Evolutionary conservation across 1,140 invertebrate genomes (phyloP), one percentile per base, ranked within the genome.

Genomic region (Araneus ventricosus): DNA sequence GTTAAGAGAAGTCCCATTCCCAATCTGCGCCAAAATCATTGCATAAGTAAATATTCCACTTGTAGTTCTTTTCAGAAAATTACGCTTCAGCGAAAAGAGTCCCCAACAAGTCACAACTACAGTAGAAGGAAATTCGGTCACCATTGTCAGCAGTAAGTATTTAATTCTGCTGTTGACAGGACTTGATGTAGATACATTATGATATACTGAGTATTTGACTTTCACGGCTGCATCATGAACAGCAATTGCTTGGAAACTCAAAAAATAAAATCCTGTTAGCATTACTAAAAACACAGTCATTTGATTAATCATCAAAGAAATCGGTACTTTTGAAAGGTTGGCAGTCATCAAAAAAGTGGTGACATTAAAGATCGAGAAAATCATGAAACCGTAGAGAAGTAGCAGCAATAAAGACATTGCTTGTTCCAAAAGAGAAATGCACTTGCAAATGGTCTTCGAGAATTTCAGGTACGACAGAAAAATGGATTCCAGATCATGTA

Each of bases 21-120:
- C 85, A 24, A 88, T 41, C 87, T 90, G 88, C 1, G 70, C 79
- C 5, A 90, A 30, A 52, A 90, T 24, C 2, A 90, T 10, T 24
- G 63, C 88, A 24, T 90, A 90, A 34, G 88, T 90, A 52, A 90
- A 39, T 70, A 90, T 79, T 22, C 39, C 67, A 34, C 70, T 80
- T 10, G 52, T 30, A 24, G 88, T 80, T 22, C 24, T 80, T n/a
- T 90, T 45, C 4, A 90, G 22, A 24, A 90, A 90, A 59, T 6
- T 90, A 7, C 88, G 67, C 4, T 80, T 90, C 39, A 90, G 20
- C 4, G 39, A 37, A 37, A 90, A 90, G 1, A 90, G 4, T 57
- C 45, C 45, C 41, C 67, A 90, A n/a, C 41, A 41, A 7, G 67
- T 79, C 6, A 80, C 1, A 22, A 90, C 37, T 4, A 90, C 22